Conservation (phyloP, 92 coral and sea anemone species). For the Galaxea fascicularis region DNA sequence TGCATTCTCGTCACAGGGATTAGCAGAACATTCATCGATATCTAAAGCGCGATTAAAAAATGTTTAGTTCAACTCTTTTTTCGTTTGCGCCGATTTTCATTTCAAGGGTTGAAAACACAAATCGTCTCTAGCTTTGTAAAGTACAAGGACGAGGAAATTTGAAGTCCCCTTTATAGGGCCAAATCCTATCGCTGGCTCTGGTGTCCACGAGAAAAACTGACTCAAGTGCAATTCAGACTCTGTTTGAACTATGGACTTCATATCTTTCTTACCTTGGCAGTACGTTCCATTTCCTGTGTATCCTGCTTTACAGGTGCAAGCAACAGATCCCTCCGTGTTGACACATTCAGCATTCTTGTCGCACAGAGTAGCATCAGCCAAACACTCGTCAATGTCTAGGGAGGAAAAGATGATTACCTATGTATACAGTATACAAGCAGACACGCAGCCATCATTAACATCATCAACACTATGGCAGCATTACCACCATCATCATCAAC, state of each 20-base stretch:
- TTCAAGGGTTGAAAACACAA: neutral
- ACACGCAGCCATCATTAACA: too few relatives aligned
- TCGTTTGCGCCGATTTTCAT: neutral
- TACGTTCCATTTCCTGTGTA: constrained; percentile 32
- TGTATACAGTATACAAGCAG: too few relatives aligned
- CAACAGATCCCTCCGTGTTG: constrained; percentile 53
- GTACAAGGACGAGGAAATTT: neutral
- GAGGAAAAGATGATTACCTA: neutral
- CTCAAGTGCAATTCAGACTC: too few relatives aligned
- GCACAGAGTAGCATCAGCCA: constrained; percentile 15
- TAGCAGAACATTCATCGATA: constrained; percentile 35
- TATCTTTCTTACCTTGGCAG: constrained; percentile 33
- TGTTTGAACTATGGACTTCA: too few relatives aligned
- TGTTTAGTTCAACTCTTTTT: neutral
- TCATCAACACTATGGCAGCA: too few relatives aligned
- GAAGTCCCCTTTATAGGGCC: neutral
- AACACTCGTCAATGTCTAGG: constrained; percentile 40
- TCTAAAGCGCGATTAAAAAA: neutral
- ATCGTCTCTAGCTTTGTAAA: neutral
- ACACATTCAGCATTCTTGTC: constrained; percentile 36
- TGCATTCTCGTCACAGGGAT: constrained; percentile 33
- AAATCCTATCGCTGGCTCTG: too few relatives aligned
- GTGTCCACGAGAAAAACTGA: too few relatives aligned
- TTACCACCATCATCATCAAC: too few relatives aligned
- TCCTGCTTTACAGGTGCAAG: constrained; percentile 45